Percentiles rank a stretch among this genome's conserved stretches.
phyloP scores from a whole-genome alignment of 2,888 invertebrate species.

The Cotesia congregata region DNA sequence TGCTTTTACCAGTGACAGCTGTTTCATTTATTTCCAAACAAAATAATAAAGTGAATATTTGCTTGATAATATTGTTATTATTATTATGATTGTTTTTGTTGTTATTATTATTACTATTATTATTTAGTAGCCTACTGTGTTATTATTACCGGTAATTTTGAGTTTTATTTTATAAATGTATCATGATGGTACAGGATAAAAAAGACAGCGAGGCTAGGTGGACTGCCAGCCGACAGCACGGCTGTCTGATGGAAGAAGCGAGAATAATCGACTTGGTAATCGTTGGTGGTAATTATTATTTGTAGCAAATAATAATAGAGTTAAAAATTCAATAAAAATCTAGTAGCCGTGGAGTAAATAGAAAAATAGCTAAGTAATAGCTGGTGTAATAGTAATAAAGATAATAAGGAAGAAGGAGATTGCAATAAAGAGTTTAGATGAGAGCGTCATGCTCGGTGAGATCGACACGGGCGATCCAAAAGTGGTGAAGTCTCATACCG shows the following conservation, averaged over 20 bases:
- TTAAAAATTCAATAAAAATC: slow-evolving; percentile 7
- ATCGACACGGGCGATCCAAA: slow-evolving; percentile 65
- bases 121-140: not conserved
- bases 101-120: too few species aligned
- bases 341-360: not conserved
- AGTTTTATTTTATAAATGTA: not conserved
- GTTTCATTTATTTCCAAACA: not conserved
- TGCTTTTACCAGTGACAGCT: not conserved
- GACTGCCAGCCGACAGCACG: slow-evolving; percentile 36
- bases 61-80: too few species aligned
- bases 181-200: slow-evolving; percentile 32
- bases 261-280: slow-evolving; percentile 18
- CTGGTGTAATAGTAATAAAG: slow-evolving; percentile 12
- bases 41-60: slow-evolving; percentile 1
- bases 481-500: slow-evolving; percentile 65
- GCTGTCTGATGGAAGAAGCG: slow-evolving; percentile 26
- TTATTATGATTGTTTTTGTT: too few species aligned
- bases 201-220: slow-evolving; percentile 27
- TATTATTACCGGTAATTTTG: not conserved
- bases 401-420: slow-evolving; percentile 34
- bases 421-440: slow-evolving; percentile 56
- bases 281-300: not conserved
- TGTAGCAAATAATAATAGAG: not conserved
- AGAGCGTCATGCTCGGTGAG: slow-evolving; percentile 68
- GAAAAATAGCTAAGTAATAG: slow-evolving; percentile 21